Evolutionary conservation across 1,140 invertebrate species (phyloP).

Genomic region (Philopotamus ludificatus): DNA sequence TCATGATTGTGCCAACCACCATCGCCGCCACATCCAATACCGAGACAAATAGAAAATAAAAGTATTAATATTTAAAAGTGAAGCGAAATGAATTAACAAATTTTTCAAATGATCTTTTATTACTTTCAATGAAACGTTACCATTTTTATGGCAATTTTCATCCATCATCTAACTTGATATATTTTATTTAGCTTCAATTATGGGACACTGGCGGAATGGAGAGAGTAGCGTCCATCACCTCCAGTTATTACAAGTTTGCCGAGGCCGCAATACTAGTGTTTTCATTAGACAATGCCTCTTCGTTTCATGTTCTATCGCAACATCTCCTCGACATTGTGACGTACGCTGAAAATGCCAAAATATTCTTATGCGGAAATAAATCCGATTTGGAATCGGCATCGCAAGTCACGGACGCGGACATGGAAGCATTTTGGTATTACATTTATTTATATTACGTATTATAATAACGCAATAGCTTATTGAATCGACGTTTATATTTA

Average conservation of each 20-base stretch:
- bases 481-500: too few relatives aligned
- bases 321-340: constrained; percentile 88
- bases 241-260: constrained; percentile 91
- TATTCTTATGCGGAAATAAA: constrained; percentile 91
- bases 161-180: not conserved
- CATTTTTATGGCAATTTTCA: not conserved
- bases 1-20: too few relatives aligned
- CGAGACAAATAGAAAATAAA: too few relatives aligned
- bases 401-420: constrained; percentile 83
- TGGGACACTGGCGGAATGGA: constrained; percentile 96
- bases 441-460: constrained; percentile 1
- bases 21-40: too few relatives aligned
- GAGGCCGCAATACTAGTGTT: constrained; percentile 89
- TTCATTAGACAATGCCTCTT: constrained; percentile 84
- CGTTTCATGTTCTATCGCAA: constrained; percentile 88
- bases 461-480: too few relatives aligned
- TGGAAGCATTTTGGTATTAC: constrained; percentile 81
- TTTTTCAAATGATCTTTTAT: not conserved
- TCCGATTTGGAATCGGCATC: constrained; percentile 73
- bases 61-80: too few relatives aligned
- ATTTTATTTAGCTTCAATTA: constrained; percentile 71
- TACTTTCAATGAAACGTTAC: not conserved
- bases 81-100: too few relatives aligned
- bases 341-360: constrained; percentile 90
- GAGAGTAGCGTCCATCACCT: constrained; percentile 88